Evolutionary conservation across 2,888 invertebrate genomes (phyloP), one percentile per base, ranked within the genome.

Genomic region (Therioaphis trifolii): DNA sequence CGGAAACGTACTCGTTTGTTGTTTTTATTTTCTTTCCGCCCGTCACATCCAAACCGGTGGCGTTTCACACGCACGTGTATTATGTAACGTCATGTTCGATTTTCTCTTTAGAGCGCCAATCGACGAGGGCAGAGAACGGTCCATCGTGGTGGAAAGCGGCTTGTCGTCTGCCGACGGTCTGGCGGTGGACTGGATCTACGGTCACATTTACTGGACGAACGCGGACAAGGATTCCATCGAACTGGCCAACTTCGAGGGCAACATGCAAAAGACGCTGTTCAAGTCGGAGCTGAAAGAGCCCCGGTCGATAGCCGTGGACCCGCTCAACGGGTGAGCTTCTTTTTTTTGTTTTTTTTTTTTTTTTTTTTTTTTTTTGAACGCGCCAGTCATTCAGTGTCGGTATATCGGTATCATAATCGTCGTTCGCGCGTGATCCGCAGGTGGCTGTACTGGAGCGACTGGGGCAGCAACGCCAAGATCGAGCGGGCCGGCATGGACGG

Each of bases 381-480:
- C 49, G 49, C 12, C 4, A 5, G n/a, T n/a, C n/a, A n/a, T n/a
- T n/a, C n/a, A n/a, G n/a, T 14, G n/a, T n/a, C n/a, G n/a, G 35
- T 78, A 35, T 35, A 35, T 35, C 35, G 7, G 35, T 35, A 35
- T 7, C 7, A 35, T 35, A 35, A 35, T 35, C 4, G 35, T 14
- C 12, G 4, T 12, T 21, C 12, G 4, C 4, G 11, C 18, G 35
- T 78, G n/a, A n/a, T n/a, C n/a, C 76, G 52, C 87, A 93, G 95
- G 0, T 96, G 97, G 94, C 96, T 99, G 94, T 99, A 95, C 90
- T 99, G 98, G 97, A 96, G 96, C 0, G 98, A 99, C 89, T 99
- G 98, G 98, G 98, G 98, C 46, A 93, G 93, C 86, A 92, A 92
- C 71, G 95, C 98, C 18, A 94, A 95, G 88, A 99, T 99, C 87